Evolutionary conservation across 1,140 invertebrate genomes (phyloP).

Genomic region (Centruroides vittatus): DNA sequence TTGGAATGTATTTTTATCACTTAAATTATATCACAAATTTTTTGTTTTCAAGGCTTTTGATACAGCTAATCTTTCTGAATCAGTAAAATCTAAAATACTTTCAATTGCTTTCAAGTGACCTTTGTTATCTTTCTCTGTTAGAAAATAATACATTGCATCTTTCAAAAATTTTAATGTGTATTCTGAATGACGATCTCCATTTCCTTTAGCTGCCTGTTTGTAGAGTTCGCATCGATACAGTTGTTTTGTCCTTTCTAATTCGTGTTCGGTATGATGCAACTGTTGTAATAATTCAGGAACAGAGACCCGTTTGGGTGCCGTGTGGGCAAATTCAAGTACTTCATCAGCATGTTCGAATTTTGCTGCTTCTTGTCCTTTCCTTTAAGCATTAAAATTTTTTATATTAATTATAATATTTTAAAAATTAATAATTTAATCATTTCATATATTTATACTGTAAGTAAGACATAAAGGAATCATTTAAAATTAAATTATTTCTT

Average conservation of each 20-base stretch:
- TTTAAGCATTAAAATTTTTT: background rate
- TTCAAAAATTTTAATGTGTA: conserved; percentile 75
- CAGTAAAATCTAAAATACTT: conserved; percentile 49
- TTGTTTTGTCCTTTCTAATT: conserved; percentile 70
- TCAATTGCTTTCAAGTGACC: conserved; percentile 71
- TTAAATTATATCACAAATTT: conserved; percentile 5
- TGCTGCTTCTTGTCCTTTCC: conserved; percentile 60
- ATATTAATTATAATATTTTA: no score
- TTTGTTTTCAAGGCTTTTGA: conserved; percentile 13
- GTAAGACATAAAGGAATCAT: no score
- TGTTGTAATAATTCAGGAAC: conserved; percentile 51
- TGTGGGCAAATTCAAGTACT: conserved; percentile 29
- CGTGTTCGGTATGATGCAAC: conserved; percentile 58
- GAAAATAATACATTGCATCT: conserved; percentile 76
- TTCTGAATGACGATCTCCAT: conserved; percentile 51
- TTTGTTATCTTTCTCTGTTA: conserved; percentile 68
- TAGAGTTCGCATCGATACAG: conserved; percentile 59
- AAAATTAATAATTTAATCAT: no score
- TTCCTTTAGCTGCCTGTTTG: conserved; percentile 38
- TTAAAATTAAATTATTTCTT: no score
- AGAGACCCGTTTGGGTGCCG: conserved; percentile 43
- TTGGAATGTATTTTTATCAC: no score
- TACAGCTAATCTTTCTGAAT: conserved; percentile 14
- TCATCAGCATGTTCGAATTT: conserved; percentile 44
- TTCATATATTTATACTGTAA: no score